A percentile compares a stretch with the other conserved stretches of the same genome.
phyloP scores from a whole-genome alignment of 2,888 invertebrate genomes.

The Cosmia pyralina region DNA sequence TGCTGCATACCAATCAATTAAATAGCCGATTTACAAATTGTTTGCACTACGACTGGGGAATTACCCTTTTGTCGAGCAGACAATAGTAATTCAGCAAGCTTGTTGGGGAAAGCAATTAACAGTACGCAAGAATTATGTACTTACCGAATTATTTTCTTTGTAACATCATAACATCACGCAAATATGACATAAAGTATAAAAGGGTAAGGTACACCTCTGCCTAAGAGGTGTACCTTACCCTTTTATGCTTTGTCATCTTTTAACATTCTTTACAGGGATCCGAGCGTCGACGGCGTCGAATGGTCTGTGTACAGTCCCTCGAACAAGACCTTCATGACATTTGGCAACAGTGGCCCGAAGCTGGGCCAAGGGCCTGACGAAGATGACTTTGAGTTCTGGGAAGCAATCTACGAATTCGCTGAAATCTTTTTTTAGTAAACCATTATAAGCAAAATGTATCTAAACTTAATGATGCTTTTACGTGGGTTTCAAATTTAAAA shows the following conservation, averaged over 20 bases:
- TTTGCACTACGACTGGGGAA: no score
- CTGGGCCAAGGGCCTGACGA: constrained; percentile 24
- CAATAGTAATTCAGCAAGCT: not conserved
- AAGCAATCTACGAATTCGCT: constrained; percentile 17
- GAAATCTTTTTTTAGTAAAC: not conserved
- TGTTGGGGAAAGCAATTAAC: not conserved
- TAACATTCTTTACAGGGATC: constrained; percentile 68
- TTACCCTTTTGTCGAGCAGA: not conserved
- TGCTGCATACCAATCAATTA: not conserved
- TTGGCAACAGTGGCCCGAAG: constrained; percentile 42
- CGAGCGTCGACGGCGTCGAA: constrained; percentile 71
- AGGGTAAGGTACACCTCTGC: no score
- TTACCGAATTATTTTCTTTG: no score
- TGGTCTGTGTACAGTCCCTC: constrained; percentile 71
- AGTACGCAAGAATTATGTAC: not conserved
- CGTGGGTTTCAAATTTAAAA: not conserved
- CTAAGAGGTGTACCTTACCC: not conserved
- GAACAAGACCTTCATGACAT: constrained; percentile 20
- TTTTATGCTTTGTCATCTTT: not conserved
- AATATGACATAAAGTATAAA: no score
- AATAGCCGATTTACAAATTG: not conserved
- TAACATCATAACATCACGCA: no score
- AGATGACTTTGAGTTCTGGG: constrained; percentile 36
- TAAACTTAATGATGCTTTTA: not conserved
- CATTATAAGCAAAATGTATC: not conserved